Percentiles rank a stretch among this genome's conserved stretches.
These are phyloP conservation scores for Cactoblastis cactorum DNA, from an alignment of 2,888 invertebrate species.

Conservation along the genomic window DNA sequence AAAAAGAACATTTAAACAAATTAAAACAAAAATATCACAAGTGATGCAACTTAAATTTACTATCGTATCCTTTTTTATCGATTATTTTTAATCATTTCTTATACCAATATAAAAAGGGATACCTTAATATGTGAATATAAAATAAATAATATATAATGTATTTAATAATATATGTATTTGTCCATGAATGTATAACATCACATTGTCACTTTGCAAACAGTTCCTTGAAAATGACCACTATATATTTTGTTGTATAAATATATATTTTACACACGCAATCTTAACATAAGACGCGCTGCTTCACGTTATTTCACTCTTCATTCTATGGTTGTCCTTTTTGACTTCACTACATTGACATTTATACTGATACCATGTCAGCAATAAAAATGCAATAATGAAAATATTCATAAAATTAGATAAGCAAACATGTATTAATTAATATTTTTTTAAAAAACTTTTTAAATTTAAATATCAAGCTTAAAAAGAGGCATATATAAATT, in stretches of 20 bases:
- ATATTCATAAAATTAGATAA: too few species aligned
- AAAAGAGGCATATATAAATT: too few species aligned
- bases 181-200: slow-evolving; percentile 23
- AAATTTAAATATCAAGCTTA: too few species aligned
- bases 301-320: slow-evolving; percentile 20
- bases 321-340: neutral
- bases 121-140: neutral
- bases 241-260: slow-evolving; percentile 50
- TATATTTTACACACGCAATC: slow-evolving; percentile 41
- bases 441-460: too few species aligned
- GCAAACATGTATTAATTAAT: too few species aligned
- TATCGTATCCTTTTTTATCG: neutral
- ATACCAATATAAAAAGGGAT: neutral
- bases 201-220: slow-evolving; percentile 61
- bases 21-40: neutral
- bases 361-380: too few species aligned
- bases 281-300: slow-evolving; percentile 50
- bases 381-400: too few species aligned
- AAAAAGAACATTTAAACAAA: neutral
- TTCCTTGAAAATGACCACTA: slow-evolving; percentile 33
- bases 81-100: neutral
- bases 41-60: neutral
- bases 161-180: neutral
- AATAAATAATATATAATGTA: neutral
- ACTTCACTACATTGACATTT: too few species aligned